These are phyloP conservation scores for Calliopum simillimum DNA, from an alignment of 2,888 invertebrate species.

Conservation along the genomic window DNA sequence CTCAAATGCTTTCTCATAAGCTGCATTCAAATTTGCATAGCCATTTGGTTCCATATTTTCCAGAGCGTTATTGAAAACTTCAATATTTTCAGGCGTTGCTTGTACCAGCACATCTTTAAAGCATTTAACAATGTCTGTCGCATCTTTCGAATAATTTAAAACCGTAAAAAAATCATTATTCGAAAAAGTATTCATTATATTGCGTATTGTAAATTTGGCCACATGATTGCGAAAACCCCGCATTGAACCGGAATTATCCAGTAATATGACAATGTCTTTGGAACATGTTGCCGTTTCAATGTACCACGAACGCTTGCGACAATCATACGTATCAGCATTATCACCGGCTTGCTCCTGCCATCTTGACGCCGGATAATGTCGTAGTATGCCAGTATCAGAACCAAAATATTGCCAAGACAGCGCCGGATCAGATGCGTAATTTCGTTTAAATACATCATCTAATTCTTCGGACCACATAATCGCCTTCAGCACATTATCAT, in stretches of 20 bases:
- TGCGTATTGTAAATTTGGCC: slow-evolving; percentile 87
- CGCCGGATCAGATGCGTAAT: slow-evolving; percentile 89
- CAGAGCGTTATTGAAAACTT: slow-evolving; percentile 78
- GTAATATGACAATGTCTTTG: slow-evolving; percentile 94
- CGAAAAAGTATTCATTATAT: slow-evolving; percentile 92
- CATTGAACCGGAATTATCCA: slow-evolving; percentile 98
- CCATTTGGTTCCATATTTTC: slow-evolving; percentile 76
- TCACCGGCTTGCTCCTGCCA: slow-evolving; percentile 70
- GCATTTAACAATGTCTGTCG: slow-evolving; percentile 84
- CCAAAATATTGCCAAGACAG: slow-evolving; percentile 98
- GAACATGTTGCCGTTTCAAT: slow-evolving; percentile 98
- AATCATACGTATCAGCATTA: slow-evolving; percentile 87
- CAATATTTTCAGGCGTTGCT: slow-evolving; percentile 87
- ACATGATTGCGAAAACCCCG: slow-evolving; percentile 81
- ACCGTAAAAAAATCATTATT: slow-evolving; percentile 99
- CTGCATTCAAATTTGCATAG: slow-evolving; percentile 86
- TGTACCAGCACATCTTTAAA: slow-evolving; percentile 87
- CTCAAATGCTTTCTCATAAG: slow-evolving; percentile 86
- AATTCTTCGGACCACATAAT: slow-evolving; percentile 92
- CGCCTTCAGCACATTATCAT: slow-evolving; percentile 77
- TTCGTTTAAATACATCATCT: slow-evolving; percentile 85
- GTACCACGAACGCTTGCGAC: slow-evolving; percentile 93
- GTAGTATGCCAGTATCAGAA: slow-evolving; percentile 89
- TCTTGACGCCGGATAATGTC: slow-evolving; percentile 89
- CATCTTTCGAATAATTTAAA: slow-evolving; percentile 80